phyloP scores from a whole-genome alignment of 2,113 vertebrate genomes.

The Xenopus laevis region DNA sequence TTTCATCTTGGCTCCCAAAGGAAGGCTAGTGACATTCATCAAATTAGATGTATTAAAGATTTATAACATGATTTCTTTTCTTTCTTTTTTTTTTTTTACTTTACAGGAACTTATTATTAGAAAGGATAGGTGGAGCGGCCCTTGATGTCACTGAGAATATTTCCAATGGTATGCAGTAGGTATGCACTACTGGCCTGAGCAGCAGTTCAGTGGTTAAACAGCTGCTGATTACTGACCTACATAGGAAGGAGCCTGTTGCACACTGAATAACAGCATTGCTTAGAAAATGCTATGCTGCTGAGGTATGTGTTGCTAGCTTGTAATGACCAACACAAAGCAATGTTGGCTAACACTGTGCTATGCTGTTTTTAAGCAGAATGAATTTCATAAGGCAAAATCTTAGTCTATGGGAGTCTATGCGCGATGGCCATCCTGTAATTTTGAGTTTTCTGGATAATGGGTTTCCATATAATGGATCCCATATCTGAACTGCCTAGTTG shows the following conservation, averaged over 20 bases:
- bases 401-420: no score
- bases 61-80: neutral
- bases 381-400: no score
- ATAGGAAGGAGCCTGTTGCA: conserved; percentile 30
- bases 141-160: conserved; percentile 14
- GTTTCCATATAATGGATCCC: no score
- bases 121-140: neutral
- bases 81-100: neutral
- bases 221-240: conserved; percentile 43
- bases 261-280: conserved; percentile 13
- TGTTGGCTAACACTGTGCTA: no score
- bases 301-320: neutral
- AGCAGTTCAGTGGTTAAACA: conserved; percentile 35
- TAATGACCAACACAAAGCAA: no score
- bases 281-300: conserved; percentile 17
- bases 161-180: neutral
- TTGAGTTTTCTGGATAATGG: no score
- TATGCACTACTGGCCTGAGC: conserved; percentile 7
- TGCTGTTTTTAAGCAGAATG: no score
- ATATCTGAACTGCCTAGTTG: no score
- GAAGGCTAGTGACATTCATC: neutral
- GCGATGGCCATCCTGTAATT: no score
- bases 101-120: neutral
- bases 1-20: neutral
- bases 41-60: conserved; percentile 11